Percentiles rank a stretch among this genome's conserved stretches.
These are phyloP conservation scores for Arvicanthis niloticus DNA, from an alignment of 2,113 vertebrate genomes.

Conservation along the genomic window DNA sequence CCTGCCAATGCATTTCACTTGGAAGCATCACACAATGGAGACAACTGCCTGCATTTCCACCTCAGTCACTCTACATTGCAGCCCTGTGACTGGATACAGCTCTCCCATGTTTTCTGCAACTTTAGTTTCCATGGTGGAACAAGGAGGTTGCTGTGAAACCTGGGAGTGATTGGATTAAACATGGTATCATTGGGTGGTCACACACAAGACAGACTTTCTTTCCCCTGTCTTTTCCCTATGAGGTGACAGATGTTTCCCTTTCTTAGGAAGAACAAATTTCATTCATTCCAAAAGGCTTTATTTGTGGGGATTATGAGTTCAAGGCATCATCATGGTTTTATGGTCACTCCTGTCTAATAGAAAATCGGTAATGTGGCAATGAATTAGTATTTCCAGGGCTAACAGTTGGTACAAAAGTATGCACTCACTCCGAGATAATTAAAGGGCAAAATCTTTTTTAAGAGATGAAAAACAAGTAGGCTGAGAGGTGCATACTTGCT, in stretches of 20 bases:
- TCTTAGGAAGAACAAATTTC: neutral
- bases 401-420: neutral
- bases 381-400: neutral
- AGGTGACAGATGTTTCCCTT: neutral
- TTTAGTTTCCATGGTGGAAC: neutral
- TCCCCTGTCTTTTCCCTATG: neutral
- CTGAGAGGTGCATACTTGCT: neutral
- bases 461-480: neutral
- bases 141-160: neutral
- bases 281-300: neutral
- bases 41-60: neutral
- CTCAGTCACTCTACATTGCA: neutral
- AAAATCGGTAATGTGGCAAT: neutral
- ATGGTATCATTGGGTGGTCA: neutral
- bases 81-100: neutral
- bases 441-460: neutral
- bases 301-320: neutral
- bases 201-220: neutral
- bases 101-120: neutral
- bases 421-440: neutral
- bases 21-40: rapidly evolving
- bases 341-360: neutral
- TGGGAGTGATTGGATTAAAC: neutral
- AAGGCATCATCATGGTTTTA: neutral
- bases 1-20: neutral